A percentile compares a stretch with the other conserved stretches of the same genome.
phyloP scores from a whole-genome alignment of 2,113 vertebrate species.

The Nerophis ophidion region DNA sequence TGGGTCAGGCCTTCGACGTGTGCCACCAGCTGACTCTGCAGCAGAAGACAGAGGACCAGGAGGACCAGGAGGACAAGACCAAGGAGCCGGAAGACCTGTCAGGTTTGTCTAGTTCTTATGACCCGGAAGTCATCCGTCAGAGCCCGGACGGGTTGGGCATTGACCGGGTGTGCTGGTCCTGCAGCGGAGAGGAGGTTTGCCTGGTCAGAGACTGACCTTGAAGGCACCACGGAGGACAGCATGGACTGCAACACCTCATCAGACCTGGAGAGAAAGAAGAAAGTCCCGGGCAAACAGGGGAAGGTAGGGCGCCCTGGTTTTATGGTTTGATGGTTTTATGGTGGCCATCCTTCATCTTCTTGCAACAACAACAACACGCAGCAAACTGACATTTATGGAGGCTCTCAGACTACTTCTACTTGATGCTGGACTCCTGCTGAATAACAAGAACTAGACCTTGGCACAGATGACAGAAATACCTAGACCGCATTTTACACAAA shows the following conservation, averaged over 20 bases:
- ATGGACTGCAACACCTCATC: conserved; percentile 78
- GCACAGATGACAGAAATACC: neutral
- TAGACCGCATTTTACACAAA: too few relatives aligned
- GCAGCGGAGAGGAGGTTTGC: conserved; percentile 57
- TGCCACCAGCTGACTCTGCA: conserved; percentile 93
- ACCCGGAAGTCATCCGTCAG: neutral
- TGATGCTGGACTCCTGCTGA: neutral
- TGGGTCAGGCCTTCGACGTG: conserved; percentile 95
- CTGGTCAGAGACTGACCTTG: conserved; percentile 80
- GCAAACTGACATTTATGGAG: conserved; percentile 8
- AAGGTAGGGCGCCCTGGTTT: conserved; percentile 58
- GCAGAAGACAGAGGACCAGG: conserved; percentile 64
- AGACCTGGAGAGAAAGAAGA: conserved; percentile 76
- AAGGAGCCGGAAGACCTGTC: conserved; percentile 64
- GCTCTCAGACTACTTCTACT: neutral
- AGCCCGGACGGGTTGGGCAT: conserved; percentile 5
- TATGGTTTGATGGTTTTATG: neutral
- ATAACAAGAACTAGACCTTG: neutral
- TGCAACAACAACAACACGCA: conserved; percentile 3
- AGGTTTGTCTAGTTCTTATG: conserved; percentile 66
- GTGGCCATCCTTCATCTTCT: neutral
- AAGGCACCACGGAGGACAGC: conserved; percentile 72
- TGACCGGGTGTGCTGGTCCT: conserved; percentile 17
- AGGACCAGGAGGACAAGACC: conserved; percentile 76
- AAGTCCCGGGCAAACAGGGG: conserved; percentile 25